phyloP scores from a whole-genome alignment of 2,113 vertebrate genomes.

The Acanthisitta chloris region DNA sequence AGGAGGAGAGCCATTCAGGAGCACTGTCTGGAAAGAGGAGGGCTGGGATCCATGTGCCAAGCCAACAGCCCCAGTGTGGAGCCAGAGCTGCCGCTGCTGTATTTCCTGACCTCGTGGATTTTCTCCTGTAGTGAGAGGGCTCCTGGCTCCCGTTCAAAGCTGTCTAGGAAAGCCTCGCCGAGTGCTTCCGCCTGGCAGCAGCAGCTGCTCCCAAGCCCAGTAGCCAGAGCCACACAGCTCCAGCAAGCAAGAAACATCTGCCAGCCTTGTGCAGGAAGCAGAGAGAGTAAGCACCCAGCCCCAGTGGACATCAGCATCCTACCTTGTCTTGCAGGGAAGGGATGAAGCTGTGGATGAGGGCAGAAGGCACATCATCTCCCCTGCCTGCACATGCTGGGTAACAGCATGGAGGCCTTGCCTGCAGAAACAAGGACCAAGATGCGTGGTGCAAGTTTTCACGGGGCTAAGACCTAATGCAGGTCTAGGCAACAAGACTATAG shows the following conservation, averaged over 20 bases:
- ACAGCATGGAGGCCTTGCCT: background rate
- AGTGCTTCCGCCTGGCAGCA: slow-evolving; percentile 48
- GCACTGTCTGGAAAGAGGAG: background rate
- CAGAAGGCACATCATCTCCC: background rate
- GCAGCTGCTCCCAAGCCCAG: slow-evolving; percentile 33
- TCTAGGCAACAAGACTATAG: background rate
- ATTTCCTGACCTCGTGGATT: slow-evolving; percentile 41
- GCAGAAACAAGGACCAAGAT: background rate
- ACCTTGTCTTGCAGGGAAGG: background rate
- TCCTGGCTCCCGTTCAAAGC: slow-evolving; percentile 49
- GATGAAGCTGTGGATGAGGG: background rate
- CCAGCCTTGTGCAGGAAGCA: background rate
- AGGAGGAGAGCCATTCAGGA: background rate
- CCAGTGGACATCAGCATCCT: background rate
- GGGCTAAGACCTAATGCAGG: background rate
- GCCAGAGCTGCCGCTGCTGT: background rate
- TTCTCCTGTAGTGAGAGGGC: slow-evolving; percentile 7
- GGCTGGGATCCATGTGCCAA: background rate
- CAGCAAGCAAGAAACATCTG: slow-evolving; percentile 33
- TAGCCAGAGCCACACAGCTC: background rate
- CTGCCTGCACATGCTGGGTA: background rate
- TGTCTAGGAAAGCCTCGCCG: slow-evolving; percentile 43
- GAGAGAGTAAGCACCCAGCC: background rate
- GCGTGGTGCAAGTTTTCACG: background rate
- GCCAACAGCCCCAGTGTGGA: background rate